Percentiles rank a stretch among this genome's conserved stretches.
Evolutionary conservation across 2,888 invertebrate species (phyloP).

Genomic region (Philereme vetulata): DNA sequence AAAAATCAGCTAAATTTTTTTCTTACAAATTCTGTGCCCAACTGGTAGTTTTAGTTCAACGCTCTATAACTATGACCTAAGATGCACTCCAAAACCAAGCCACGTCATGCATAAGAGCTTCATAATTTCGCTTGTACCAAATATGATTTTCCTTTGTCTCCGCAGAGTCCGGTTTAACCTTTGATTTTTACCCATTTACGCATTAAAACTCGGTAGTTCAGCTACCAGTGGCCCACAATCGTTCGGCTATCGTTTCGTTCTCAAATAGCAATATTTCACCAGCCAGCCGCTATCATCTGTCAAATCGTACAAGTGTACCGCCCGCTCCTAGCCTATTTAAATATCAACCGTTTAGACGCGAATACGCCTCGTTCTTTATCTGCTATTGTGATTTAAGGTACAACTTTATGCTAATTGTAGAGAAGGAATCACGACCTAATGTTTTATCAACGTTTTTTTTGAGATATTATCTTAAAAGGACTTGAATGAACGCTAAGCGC

Average conservation of each 20-base stretch:
- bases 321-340: constrained; percentile 74
- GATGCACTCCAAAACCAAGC: no score
- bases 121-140: no score
- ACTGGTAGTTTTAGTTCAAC: no score
- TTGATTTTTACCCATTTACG: constrained; percentile 20
- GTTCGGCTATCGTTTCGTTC: constrained; percentile 59
- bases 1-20: no score
- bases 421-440: constrained; percentile 36
- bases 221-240: constrained; percentile 44
- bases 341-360: constrained; percentile 72
- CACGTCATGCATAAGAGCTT: no score
- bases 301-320: constrained; percentile 80
- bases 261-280: constrained; percentile 72
- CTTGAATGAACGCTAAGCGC: constrained; percentile 22
- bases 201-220: constrained; percentile 31
- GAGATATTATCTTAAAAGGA: constrained; percentile 20
- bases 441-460: constrained; percentile 23
- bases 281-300: constrained; percentile 74
- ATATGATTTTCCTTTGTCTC: constrained; percentile 15
- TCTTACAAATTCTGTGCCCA: no score
- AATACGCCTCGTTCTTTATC: constrained; percentile 62
- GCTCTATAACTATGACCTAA: no score
- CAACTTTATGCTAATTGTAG: constrained; percentile 49
- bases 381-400: constrained; percentile 47
- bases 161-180: constrained; percentile 6